Evolutionary conservation across 2,888 invertebrate genomes (phyloP).

Genomic region (Ganaspis brasiliensis): DNA sequence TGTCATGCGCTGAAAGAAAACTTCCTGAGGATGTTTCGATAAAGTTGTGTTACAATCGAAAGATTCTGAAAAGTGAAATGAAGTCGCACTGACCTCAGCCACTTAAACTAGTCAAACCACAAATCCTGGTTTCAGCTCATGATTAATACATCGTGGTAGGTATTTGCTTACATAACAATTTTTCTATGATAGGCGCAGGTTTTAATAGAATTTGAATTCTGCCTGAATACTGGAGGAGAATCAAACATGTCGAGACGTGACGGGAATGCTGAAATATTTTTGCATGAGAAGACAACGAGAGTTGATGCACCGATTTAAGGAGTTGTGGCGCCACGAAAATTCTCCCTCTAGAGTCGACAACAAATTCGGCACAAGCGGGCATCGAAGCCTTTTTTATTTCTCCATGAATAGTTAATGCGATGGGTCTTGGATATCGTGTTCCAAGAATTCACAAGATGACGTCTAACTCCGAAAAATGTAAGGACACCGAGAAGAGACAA

Average conservation of each 20-base stretch:
- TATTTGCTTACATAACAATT: conserved; percentile 46
- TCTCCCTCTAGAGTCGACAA: background rate
- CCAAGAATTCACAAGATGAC: conserved; percentile 15
- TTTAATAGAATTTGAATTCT: conserved; percentile 47
- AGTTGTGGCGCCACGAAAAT: conserved; percentile 30
- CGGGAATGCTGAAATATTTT: conserved; percentile 35
- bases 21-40: background rate
- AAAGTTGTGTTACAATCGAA: background rate
- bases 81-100: conserved; percentile 56
- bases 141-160: conserved; percentile 37
- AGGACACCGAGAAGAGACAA: no score
- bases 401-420: conserved; percentile 31
- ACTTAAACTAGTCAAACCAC: conserved; percentile 52
- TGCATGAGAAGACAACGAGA: conserved; percentile 11
- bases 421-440: conserved; percentile 14
- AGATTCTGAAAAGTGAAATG: conserved; percentile 45
- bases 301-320: conserved; percentile 34
- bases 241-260: conserved; percentile 18
- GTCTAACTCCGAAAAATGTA: conserved; percentile 29
- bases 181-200: conserved; percentile 45
- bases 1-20: background rate
- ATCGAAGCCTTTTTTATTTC: conserved; percentile 29
- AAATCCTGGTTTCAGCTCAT: conserved; percentile 46
- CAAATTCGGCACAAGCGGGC: conserved; percentile 31
- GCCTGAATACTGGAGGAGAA: conserved; percentile 44